Conservation (phyloP, 2,797 vertebrate genomes). For the Crax fasciolata region DNA sequence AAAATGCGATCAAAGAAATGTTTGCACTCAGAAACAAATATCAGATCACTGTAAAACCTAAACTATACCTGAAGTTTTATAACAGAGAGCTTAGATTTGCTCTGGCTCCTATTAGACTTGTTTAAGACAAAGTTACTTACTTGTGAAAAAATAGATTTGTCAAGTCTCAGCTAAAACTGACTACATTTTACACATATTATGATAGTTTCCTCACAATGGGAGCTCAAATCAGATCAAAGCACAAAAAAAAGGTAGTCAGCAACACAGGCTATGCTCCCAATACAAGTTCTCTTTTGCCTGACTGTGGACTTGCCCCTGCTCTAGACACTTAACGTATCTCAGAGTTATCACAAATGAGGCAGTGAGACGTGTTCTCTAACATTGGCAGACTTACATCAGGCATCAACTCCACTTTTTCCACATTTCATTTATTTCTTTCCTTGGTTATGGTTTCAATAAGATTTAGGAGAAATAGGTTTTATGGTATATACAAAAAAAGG, state of each 20-base stretch:
- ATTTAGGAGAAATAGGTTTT: neutral
- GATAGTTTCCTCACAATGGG: neutral
- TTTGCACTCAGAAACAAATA: neutral
- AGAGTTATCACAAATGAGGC: neutral
- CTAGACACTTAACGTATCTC: neutral
- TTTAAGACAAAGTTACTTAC: neutral
- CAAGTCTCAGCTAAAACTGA: neutral
- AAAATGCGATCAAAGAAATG: neutral
- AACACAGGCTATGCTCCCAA: neutral
- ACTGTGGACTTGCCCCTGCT: rapidly evolving
- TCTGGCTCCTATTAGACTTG: neutral
- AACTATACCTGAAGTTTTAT: neutral
- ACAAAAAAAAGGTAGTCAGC: neutral
- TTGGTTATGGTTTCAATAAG: neutral
- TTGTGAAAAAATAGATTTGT: neutral
- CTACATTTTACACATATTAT: neutral
- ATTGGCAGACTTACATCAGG: neutral
- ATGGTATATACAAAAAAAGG: rapidly evolving
- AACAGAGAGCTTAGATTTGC: neutral
- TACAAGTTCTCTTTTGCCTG: neutral
- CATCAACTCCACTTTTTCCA: neutral
- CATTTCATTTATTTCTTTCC: neutral
- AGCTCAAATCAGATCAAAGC: neutral
- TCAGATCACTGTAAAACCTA: neutral
- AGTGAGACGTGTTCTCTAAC: neutral